Percentiles rank a stretch among this genome's conserved stretches.
Conservation (phyloP, 23 tunicate genomes). For the Trididemnum miniatum region DNA sequence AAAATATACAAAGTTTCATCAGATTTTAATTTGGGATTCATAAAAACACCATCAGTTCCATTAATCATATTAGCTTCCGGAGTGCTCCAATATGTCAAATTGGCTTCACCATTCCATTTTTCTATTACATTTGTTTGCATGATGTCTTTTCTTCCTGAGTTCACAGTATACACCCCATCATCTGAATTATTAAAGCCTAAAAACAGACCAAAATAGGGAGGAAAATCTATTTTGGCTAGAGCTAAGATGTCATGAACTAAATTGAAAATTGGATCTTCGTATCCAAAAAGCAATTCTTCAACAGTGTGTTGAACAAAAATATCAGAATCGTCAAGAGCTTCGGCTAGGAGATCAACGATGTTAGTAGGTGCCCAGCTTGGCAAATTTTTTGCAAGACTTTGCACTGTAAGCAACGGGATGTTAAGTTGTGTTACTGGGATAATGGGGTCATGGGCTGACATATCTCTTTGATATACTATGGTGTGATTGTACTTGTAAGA, state of each 20-base stretch:
- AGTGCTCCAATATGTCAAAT: constrained; percentile 61
- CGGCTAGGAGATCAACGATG: neutral
- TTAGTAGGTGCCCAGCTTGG: neutral
- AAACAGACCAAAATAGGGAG: constrained; percentile 74
- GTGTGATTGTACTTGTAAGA: constrained; percentile 91
- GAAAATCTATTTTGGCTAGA: constrained; percentile 21
- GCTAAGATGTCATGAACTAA: constrained; percentile 28
- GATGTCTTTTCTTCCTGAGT: constrained; percentile 66
- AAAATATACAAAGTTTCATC: constrained; percentile 52
- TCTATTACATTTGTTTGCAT: constrained; percentile 48
- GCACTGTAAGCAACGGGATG: constrained; percentile 55
- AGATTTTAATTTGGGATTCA: constrained; percentile 48
- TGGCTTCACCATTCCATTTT: constrained; percentile 57
- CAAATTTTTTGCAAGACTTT: constrained; percentile 1
- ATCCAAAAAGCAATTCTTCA: constrained; percentile 80
- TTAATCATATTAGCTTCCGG: constrained; percentile 76
- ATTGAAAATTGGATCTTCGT: constrained; percentile 55
- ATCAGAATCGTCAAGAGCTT: constrained; percentile 23
- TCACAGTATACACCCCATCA: constrained; percentile 75
- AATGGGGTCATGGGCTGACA: constrained; percentile 23
- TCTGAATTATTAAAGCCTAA: constrained; percentile 81
- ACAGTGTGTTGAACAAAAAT: constrained; percentile 67
- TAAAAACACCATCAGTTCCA: constrained; percentile 93
- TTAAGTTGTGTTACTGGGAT: constrained; percentile 47
- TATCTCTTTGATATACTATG: constrained; percentile 36